A percentile compares a stretch with the other conserved stretches of the same genome.
phyloP scores from a whole-genome alignment of 2,113 vertebrate species.

The Psophia crepitans region DNA sequence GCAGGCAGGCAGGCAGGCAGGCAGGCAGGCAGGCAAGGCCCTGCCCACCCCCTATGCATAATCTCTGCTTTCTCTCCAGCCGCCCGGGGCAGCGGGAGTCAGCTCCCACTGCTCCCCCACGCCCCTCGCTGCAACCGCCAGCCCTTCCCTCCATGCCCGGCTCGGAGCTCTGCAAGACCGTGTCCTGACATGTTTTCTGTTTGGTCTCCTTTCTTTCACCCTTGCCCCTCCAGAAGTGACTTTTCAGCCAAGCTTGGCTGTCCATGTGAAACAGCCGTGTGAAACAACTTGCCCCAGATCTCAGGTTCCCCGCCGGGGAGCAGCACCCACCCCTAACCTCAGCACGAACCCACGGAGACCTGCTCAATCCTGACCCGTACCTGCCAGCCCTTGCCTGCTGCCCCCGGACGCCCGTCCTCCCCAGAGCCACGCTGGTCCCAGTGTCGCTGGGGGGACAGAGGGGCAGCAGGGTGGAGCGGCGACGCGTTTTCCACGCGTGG shows the following conservation, averaged over 20 bases:
- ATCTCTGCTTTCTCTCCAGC: not conserved
- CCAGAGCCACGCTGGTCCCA: fast-evolving
- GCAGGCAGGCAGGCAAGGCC: not conserved
- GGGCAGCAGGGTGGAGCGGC: not conserved
- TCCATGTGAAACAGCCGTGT: fast-evolving
- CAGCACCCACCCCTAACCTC: not conserved
- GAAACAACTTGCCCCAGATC: not conserved
- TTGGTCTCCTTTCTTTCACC: not conserved
- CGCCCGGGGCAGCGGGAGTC: fast-evolving
- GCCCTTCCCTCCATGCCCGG: fast-evolving
- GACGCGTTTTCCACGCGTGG: not conserved
- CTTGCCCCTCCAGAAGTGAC: not conserved
- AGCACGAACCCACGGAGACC: fast-evolving
- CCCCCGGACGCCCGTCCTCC: fast-evolving
- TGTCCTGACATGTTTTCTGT: not conserved
- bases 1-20: not conserved
- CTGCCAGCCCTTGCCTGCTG: not conserved
- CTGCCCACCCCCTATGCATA: not conserved
- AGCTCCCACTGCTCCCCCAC: fast-evolving
- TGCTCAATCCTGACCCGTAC: fast-evolving
- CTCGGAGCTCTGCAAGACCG: not conserved
- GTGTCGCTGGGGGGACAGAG: fast-evolving
- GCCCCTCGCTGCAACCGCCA: fast-evolving
- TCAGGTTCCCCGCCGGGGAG: not conserved
- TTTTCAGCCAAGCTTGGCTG: not conserved